Percentiles rank a stretch among this genome's conserved stretches.
Evolutionary conservation across 2,113 vertebrate species (phyloP).

Genomic region (Cochlearius cochlearius): DNA sequence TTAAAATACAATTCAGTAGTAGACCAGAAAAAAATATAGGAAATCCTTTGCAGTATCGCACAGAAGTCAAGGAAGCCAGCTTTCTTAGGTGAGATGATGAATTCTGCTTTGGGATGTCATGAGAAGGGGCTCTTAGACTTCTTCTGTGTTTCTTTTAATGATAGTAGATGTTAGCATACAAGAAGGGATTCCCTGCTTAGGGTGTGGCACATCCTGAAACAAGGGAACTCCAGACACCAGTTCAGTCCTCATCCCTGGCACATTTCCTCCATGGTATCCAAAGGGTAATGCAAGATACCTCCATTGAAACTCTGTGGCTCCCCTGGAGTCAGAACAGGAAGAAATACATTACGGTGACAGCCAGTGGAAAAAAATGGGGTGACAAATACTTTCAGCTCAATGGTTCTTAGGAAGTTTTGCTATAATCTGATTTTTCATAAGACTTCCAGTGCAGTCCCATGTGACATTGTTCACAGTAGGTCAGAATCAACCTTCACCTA

Average conservation of each 20-base stretch:
- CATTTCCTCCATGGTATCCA: background rate
- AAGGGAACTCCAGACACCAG: background rate
- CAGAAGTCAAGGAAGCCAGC: background rate
- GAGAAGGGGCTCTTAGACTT: background rate
- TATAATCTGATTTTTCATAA: background rate
- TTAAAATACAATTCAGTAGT: background rate
- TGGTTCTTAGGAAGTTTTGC: background rate
- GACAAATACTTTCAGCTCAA: background rate
- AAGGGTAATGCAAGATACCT: background rate
- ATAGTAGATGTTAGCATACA: background rate
- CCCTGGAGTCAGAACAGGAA: background rate
- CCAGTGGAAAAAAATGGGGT: background rate
- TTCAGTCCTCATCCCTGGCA: background rate
- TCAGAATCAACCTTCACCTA: background rate
- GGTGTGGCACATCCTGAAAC: background rate
- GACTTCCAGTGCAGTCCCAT: background rate
- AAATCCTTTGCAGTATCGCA: background rate
- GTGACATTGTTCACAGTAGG: background rate
- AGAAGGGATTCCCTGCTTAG: background rate
- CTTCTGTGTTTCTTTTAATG: background rate
- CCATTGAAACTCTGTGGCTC: background rate
- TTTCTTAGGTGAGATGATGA: background rate
- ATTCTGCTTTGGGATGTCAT: background rate
- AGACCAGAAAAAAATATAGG: background rate
- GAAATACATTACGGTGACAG: background rate